Base-by-base conservation (phyloP, 2,113 vertebrate genomes). In the Loxodonta africana region DNA sequence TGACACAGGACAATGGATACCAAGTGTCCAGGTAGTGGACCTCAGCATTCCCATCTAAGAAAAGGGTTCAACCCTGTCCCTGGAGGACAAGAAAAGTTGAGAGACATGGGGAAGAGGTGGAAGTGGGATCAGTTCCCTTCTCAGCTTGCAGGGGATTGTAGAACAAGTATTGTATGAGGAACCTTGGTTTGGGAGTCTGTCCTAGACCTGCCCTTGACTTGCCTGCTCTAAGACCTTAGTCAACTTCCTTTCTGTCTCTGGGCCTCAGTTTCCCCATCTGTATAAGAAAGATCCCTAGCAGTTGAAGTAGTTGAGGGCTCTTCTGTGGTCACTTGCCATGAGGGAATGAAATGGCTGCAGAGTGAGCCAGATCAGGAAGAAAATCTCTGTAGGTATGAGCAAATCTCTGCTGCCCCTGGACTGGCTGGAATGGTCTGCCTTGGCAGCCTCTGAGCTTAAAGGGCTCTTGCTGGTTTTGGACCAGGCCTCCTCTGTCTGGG, bases 331-430 rank as follows among this genome's bases (percentile, higher is more conserved):
- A 48, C 53, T 41, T 15, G 53, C 8, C 57, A 41, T 0, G 1
- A 48, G 21, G 60, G 12, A 1, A 63, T 28, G 46, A 28, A 6
- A 33, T 4, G 25, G 20, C 71, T 44, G 21, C 37, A 21, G 37
- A n/a, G 41, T 81, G 69, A 33, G 25, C 33, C 89, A 62, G 78
- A 0, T 41, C 0, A 4, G 48, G 71, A 0, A 41, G 88, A 30
- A 44, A 3, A 41, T 71, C 51, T 71, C 69, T 23, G 62, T 26
- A 30, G 86, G 30, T 2, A n/a, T 28, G 63, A 71, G 6, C 2
- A 53, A 44, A 30, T 46, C n/a, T 65, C 80, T 0, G 0, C 3
- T 2, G 44, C 20, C 73, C 9, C 6, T n/a, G 69, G 33, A 0
- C 57, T 37, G 5, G 48, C 3, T 6, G 85, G 5, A 1, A 3